Conservation (phyloP, 2,888 invertebrate species). For the Heterodera filipjevi region DNA sequence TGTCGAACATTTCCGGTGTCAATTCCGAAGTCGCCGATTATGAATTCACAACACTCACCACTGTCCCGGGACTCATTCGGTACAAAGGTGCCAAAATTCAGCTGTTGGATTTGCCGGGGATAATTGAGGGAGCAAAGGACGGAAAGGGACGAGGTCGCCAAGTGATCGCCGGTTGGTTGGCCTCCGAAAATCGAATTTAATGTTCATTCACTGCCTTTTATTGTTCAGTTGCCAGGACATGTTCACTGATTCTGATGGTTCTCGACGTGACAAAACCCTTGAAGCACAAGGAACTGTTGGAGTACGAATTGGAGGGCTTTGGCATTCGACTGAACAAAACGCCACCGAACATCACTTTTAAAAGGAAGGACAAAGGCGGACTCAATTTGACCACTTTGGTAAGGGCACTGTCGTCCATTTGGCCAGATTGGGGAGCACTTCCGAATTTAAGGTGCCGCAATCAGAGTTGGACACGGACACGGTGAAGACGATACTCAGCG, state of each 20-base stretch:
- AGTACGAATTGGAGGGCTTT: conserved; percentile 98
- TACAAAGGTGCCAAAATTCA: conserved; percentile 95
- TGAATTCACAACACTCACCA: conserved; percentile 92
- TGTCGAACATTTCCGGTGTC: conserved; percentile 96
- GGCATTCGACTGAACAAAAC: conserved; percentile 90
- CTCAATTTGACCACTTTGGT: conserved; percentile 91
- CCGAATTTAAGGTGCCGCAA: conserved; percentile 75
- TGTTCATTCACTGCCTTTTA: not conserved
- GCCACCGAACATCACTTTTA: conserved; percentile 93
- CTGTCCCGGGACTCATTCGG: conserved; percentile 87
- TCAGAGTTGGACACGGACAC: conserved; percentile 90
- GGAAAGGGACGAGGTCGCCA: conserved; percentile 75
- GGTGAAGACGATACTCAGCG: conserved; percentile 91
- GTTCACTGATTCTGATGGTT: conserved; percentile 92
- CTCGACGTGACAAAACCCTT: conserved; percentile 95
- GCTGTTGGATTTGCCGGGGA: conserved; percentile 96
- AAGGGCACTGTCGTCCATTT: conserved; percentile 29
- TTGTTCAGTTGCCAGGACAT: conserved; percentile 84
- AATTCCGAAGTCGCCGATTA: conserved; percentile 79
- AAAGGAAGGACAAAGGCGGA: conserved; percentile 97
- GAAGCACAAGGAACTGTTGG: conserved; percentile 90
- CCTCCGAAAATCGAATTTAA: conserved; percentile 17
- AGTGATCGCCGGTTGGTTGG: conserved; percentile 75
- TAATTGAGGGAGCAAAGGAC: conserved; percentile 99
- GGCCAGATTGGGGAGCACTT: not conserved